These are phyloP conservation scores for Eupeodes corollae DNA, from an alignment of 1,140 invertebrate genomes.

Conservation along the genomic window DNA sequence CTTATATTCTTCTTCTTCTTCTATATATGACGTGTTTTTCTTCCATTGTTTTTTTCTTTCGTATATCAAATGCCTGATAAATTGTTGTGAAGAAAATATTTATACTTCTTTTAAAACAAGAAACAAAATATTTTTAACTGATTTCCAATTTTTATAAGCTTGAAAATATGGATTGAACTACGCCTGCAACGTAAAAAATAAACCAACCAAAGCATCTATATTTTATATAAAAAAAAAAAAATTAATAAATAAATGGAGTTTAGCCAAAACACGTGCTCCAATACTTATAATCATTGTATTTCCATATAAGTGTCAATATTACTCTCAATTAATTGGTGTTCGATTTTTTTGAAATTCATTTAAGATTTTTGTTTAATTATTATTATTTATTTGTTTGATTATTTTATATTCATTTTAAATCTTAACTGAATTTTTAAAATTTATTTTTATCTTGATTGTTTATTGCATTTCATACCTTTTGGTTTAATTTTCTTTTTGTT, in stretches of 20 bases:
- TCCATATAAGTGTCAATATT: too few species aligned
- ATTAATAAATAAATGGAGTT: slow-evolving; percentile 2
- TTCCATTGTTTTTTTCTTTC: not conserved
- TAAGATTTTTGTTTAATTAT: too few species aligned
- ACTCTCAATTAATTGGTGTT: too few species aligned
- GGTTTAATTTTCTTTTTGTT: not conserved
- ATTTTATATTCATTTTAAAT: too few species aligned
- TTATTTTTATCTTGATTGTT: too few species aligned
- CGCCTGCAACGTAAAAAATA: slow-evolving; percentile 13
- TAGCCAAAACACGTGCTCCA: slow-evolving; percentile 5
- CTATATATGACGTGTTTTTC: not conserved
- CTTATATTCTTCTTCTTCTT: not conserved
- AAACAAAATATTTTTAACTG: not conserved
- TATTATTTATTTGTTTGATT: too few species aligned
- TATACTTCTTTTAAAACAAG: not conserved
- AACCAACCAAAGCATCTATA: not conserved
- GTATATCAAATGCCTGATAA: too few species aligned
- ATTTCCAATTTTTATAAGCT: not conserved
- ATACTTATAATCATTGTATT: not conserved
- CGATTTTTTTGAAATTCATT: too few species aligned
- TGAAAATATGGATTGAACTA: slow-evolving; percentile 14
- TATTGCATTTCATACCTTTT: not conserved
- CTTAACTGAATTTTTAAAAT: too few species aligned
- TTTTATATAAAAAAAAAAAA: not conserved
- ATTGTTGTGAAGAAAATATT: not conserved